Conservation (phyloP, 2,797 vertebrate species). For the Philypnodon macrostomus region DNA sequence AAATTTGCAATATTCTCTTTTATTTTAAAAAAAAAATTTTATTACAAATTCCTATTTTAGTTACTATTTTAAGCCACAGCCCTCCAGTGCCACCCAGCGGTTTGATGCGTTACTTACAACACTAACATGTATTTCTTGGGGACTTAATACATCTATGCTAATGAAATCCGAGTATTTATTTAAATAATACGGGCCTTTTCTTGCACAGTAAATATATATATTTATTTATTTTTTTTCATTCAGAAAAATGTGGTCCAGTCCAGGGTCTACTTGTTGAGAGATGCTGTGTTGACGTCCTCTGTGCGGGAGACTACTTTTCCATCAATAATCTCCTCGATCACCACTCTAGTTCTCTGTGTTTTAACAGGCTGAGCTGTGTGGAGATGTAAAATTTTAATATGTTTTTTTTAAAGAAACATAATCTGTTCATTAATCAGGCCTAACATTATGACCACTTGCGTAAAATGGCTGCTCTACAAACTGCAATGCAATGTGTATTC, state of each 20-base stretch:
- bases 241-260: not conserved
- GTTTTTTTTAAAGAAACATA: not conserved
- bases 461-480: too few relatives aligned
- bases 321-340: conserved; percentile 84
- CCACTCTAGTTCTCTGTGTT: conserved; percentile 79
- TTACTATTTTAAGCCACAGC: not conserved
- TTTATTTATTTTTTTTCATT: too few relatives aligned
- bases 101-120: not conserved
- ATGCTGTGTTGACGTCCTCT: conserved; percentile 52
- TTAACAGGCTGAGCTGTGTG: conserved; percentile 49
- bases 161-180: too few relatives aligned
- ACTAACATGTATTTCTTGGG: not conserved
- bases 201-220: not conserved
- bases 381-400: not conserved
- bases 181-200: too few relatives aligned
- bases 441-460: too few relatives aligned
- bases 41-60: too few relatives aligned
- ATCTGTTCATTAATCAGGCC: too few relatives aligned
- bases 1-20: not conserved
- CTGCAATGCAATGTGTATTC: too few relatives aligned
- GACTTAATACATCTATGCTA: not conserved
- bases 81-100: conserved; percentile 9
- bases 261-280: conserved; percentile 23
- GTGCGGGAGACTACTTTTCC: conserved; percentile 80
- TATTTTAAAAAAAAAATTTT: too few relatives aligned